These are phyloP conservation scores for Ciconia maguari DNA, from an alignment of 2,113 vertebrate genomes.

Conservation along the genomic window DNA sequence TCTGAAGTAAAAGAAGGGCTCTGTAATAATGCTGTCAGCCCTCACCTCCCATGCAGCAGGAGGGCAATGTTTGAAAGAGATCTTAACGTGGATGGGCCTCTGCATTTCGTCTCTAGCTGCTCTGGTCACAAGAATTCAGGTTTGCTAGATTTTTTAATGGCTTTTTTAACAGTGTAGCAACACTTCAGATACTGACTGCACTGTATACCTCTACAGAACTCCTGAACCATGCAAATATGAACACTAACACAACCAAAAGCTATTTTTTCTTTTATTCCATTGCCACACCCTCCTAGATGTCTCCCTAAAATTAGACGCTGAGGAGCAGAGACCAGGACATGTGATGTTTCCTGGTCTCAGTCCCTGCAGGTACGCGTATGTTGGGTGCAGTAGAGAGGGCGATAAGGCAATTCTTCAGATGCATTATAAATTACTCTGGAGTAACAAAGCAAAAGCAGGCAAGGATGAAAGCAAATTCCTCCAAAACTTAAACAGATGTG, in stretches of 20 bases:
- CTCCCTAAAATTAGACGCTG: background rate
- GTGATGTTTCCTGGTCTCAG: background rate
- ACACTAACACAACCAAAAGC: background rate
- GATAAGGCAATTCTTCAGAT: background rate
- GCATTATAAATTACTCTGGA: background rate
- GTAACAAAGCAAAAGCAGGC: background rate
- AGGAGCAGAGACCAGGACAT: background rate
- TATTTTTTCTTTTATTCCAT: background rate
- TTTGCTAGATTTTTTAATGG: background rate
- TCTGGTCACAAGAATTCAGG: background rate
- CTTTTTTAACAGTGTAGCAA: background rate
- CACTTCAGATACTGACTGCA: background rate
- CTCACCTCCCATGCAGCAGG: background rate
- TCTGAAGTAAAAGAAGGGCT: background rate
- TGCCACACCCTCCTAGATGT: background rate
- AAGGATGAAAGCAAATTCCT: background rate
- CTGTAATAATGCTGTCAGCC: background rate
- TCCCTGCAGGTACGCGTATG: fast-evolving
- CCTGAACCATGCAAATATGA: background rate
- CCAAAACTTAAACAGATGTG: slow-evolving; percentile 11
- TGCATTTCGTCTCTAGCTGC: background rate
- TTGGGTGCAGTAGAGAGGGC: background rate
- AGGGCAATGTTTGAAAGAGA: background rate
- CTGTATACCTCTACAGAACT: background rate
- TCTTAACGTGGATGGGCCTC: background rate